Conservation (phyloP, 2,888 invertebrate species). For the Leptinotarsa juncta region DNA sequence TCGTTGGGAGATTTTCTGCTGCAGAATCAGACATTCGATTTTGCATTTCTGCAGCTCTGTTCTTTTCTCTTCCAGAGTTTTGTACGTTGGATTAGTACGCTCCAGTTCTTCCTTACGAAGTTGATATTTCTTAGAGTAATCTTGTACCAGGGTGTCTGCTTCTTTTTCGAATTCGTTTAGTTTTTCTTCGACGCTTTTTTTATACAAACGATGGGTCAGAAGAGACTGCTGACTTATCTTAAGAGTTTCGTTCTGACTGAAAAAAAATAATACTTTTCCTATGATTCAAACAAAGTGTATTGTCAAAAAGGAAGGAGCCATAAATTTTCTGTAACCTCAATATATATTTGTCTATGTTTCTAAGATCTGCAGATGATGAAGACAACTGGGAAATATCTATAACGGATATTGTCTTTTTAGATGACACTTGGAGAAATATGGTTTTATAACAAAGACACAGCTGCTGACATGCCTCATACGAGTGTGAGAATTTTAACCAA, state of each 20-base stretch:
- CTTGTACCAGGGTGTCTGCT: constrained; percentile 25
- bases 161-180: constrained; percentile 29
- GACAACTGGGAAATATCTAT: too few species aligned
- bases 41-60: constrained; percentile 29
- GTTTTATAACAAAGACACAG: too few species aligned
- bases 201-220: constrained; percentile 26
- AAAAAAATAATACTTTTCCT: constrained; percentile 7
- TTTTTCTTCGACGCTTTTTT: constrained; percentile 28
- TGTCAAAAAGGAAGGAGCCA: too few species aligned
- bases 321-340: too few species aligned
- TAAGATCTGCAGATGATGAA: too few species aligned
- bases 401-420: too few species aligned
- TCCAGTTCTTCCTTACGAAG: constrained; percentile 31
- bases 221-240: constrained; percentile 30
- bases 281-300: too few species aligned
- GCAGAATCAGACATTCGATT: constrained; percentile 29
- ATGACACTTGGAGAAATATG: too few species aligned
- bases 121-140: constrained; percentile 26
- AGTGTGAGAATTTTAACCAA: too few species aligned
- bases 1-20: constrained; percentile 25
- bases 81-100: constrained; percentile 33
- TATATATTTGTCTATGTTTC: too few species aligned
- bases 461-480: too few species aligned
- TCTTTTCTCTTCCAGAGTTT: constrained; percentile 34
- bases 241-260: constrained; percentile 30